Conservation (phyloP, 1,140 invertebrate genomes). For the Eueides isabella region DNA sequence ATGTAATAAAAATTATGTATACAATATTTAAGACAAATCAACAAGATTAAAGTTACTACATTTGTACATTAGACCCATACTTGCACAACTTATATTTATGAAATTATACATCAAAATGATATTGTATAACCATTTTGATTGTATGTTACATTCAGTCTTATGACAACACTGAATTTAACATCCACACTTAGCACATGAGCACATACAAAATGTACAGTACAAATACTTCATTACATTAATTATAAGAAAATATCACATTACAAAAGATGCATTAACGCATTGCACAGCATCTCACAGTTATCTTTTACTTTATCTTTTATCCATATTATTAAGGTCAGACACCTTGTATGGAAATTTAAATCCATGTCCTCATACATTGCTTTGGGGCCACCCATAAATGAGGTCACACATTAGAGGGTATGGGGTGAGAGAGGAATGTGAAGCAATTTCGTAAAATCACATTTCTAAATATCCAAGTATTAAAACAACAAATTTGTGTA, state of each 20-base stretch:
- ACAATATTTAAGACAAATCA: slow-evolving; percentile 30
- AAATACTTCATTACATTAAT: slow-evolving; percentile 18
- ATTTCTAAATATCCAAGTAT: no score
- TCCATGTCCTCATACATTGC: neutral
- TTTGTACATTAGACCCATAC: slow-evolving; percentile 39
- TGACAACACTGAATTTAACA: neutral
- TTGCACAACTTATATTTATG: slow-evolving; percentile 9
- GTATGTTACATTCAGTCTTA: no score
- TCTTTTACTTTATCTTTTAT: slow-evolving; percentile 16
- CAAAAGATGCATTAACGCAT: slow-evolving; percentile 30
- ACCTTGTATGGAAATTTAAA: neutral
- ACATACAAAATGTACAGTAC: neutral
- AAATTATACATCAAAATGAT: slow-evolving; percentile 17
- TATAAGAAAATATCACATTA: slow-evolving; percentile 38
- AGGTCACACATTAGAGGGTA: no score
- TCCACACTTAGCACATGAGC: neutral
- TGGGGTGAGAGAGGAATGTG: no score
- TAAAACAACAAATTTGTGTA: no score
- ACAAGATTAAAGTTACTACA: slow-evolving; percentile 29
- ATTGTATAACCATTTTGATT: neutral
- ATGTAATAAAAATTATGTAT: slow-evolving; percentile 17
- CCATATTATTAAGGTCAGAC: slow-evolving; percentile 8
- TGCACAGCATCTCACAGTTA: slow-evolving; percentile 14
- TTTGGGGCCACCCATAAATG: no score
- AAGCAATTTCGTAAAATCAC: no score